Evolutionary conservation across 2,888 invertebrate species (phyloP).

Genomic region (Ypsolopha scabrella): DNA sequence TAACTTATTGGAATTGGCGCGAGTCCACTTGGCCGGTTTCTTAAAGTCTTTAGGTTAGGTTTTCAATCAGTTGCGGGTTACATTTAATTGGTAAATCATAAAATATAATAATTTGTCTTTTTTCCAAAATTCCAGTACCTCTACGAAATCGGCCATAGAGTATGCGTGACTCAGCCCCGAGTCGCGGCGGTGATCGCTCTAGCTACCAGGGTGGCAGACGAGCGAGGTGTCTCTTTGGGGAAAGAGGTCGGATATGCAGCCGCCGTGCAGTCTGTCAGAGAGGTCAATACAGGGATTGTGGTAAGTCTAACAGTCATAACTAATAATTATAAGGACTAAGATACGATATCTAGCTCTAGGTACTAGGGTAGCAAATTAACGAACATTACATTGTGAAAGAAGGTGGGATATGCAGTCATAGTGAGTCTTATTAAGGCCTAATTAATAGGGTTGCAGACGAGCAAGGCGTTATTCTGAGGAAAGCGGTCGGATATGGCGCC

Average conservation of each 20-base stretch:
- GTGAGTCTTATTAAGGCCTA: too few species aligned
- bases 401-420: too few species aligned
- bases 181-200: slow-evolving; percentile 91
- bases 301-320: slow-evolving; percentile 45
- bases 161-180: slow-evolving; percentile 94
- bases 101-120: not conserved
- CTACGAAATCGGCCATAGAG: slow-evolving; percentile 80
- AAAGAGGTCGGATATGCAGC: slow-evolving; percentile 88
- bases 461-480: too few species aligned
- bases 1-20: too few species aligned
- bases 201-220: slow-evolving; percentile 90
- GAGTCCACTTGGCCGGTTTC: too few species aligned
- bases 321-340: not conserved
- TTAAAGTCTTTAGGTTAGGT: too few species aligned
- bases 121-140: slow-evolving; percentile 76
- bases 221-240: slow-evolving; percentile 83
- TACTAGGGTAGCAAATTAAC: not conserved
- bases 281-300: slow-evolving; percentile 77
- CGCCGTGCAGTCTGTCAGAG: slow-evolving; percentile 77
- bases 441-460: too few species aligned
- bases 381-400: too few species aligned
- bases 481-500: too few species aligned
- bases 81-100: too few species aligned
- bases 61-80: not conserved
- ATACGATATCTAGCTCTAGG: not conserved